A percentile compares a stretch with the other conserved stretches of the same genome.
phyloP scores from a whole-genome alignment of 2,113 vertebrate genomes.

The Gobiocypris rarus region DNA sequence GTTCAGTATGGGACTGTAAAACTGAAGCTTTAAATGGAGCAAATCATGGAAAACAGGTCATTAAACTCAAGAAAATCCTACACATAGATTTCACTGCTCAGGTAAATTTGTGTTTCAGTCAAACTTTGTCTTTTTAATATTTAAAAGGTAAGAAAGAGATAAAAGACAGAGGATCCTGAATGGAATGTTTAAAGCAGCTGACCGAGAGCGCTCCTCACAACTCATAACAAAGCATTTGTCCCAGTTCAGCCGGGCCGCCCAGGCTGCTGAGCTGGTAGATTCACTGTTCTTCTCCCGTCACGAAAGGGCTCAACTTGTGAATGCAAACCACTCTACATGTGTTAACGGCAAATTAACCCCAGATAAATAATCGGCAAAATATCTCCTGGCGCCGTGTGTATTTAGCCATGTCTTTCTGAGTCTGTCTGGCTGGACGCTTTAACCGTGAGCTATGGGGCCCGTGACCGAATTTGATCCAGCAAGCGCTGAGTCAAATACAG shows the following conservation, averaged over 20 bases:
- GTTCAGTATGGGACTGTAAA: slow-evolving; percentile 30
- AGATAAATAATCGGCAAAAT: slow-evolving; percentile 59
- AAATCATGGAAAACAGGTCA: not conserved
- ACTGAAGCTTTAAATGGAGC: slow-evolving; percentile 29
- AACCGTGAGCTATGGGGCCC: slow-evolving; percentile 44
- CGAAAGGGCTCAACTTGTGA: slow-evolving; percentile 35
- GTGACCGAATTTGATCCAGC: not conserved
- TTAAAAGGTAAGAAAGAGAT: not conserved
- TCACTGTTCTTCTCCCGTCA: slow-evolving; percentile 23
- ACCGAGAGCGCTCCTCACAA: not conserved
- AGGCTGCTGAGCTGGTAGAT: slow-evolving; percentile 57
- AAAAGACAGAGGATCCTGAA: not conserved
- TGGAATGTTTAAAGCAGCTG: slow-evolving; percentile 3
- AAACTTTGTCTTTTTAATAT: not conserved
- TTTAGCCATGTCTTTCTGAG: slow-evolving; percentile 58
- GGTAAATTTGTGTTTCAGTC: not conserved
- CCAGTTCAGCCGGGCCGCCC: slow-evolving; percentile 46
- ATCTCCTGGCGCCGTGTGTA: slow-evolving; percentile 58
- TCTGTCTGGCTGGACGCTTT: slow-evolving; percentile 53
- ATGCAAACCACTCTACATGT: slow-evolving; percentile 56
- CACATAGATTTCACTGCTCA: not conserved
- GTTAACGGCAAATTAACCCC: slow-evolving; percentile 62
- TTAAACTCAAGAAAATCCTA: not conserved
- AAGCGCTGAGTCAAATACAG: slow-evolving; percentile 61
- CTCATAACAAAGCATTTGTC: slow-evolving; percentile 62